Conservation (phyloP, 2,888 invertebrate genomes). For the Cataglyphis rosenhaueri region DNA sequence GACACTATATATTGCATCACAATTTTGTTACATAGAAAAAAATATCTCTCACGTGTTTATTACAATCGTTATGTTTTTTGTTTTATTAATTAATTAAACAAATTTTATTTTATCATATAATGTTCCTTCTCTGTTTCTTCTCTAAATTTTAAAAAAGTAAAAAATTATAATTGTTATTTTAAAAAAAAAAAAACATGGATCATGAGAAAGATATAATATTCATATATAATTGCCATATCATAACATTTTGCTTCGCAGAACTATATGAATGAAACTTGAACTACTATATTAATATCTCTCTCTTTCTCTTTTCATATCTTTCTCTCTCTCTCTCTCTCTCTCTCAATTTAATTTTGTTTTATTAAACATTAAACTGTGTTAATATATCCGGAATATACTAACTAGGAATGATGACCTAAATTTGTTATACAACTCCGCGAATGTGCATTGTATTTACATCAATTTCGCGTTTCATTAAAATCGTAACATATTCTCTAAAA, state of each 20-base stretch:
- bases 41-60: background rate
- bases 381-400: background rate
- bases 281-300: background rate
- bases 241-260: background rate
- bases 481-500: background rate
- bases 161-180: constrained; percentile 15
- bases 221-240: background rate
- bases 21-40: background rate
- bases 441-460: background rate
- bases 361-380: background rate
- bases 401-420: background rate
- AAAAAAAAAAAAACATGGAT: background rate
- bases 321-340: background rate
- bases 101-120: background rate
- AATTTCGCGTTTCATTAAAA: background rate
- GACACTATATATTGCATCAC: background rate
- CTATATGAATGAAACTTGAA: no score
- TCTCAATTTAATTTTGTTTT: background rate
- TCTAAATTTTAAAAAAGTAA: background rate
- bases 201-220: background rate
- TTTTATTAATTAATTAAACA: background rate
- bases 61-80: background rate
- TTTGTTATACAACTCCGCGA: background rate
- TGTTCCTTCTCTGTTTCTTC: background rate
- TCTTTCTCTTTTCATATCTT: background rate